Evolutionary conservation across 2,888 invertebrate genomes (phyloP).

Genomic region (Gibbula magus): DNA sequence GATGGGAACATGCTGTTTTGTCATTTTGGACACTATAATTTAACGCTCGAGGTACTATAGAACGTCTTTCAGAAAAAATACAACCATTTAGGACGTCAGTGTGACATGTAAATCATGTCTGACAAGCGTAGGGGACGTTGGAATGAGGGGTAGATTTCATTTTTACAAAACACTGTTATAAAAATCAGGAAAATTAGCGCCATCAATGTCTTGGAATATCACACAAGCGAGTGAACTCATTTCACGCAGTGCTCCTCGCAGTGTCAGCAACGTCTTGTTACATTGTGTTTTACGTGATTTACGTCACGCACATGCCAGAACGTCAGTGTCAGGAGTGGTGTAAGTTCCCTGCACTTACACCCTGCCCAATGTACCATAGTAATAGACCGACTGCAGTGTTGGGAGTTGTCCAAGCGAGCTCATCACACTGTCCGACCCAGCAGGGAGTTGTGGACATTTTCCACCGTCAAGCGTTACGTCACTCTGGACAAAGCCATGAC

Average conservation of each 20-base stretch:
- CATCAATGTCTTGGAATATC: background rate
- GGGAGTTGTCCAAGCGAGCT: background rate
- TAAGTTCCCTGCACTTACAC: background rate
- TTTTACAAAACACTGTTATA: background rate
- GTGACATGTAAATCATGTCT: slow-evolving; percentile 4
- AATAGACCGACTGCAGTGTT: background rate
- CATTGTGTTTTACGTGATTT: background rate
- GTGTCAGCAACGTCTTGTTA: background rate
- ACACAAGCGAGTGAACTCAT: background rate
- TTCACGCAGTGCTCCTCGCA: background rate
- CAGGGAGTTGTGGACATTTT: background rate
- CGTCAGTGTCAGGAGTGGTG: background rate
- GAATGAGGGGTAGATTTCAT: background rate
- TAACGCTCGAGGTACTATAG: too few relatives aligned
- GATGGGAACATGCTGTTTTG: too few relatives aligned
- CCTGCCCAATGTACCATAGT: background rate
- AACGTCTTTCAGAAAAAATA: too few relatives aligned
- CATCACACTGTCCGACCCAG: background rate
- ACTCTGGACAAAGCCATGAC: background rate
- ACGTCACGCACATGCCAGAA: background rate
- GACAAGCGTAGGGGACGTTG: background rate
- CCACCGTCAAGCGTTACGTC: background rate
- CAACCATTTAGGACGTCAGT: background rate
- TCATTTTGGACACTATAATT: too few relatives aligned
- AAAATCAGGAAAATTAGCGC: background rate